phyloP scores from a whole-genome alignment of 2,888 invertebrate species.

The Orchesellides sinensis region DNA sequence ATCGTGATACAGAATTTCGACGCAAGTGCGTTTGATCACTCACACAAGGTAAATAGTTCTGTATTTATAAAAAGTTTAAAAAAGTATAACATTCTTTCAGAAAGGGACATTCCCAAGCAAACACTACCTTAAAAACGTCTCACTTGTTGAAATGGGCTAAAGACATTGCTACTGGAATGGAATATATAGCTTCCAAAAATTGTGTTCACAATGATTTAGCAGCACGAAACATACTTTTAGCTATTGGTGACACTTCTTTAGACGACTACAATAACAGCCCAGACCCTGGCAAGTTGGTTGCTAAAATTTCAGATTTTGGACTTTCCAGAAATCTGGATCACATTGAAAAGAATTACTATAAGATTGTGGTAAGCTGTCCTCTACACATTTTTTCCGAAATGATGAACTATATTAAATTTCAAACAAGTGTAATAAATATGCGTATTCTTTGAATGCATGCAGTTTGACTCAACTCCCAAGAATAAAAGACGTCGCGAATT shows the following conservation, averaged over 20 bases:
- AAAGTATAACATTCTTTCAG: too few species aligned
- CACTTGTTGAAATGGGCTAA: slow-evolving; percentile 61
- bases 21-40: background rate
- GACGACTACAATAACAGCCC: background rate
- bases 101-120: background rate
- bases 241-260: background rate
- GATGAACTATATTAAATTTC: too few species aligned
- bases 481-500: background rate
- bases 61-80: too few species aligned
- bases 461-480: background rate
- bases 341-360: slow-evolving; percentile 33
- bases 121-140: slow-evolving; percentile 26
- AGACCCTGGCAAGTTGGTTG: background rate
- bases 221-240: slow-evolving; percentile 63
- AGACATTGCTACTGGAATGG: slow-evolving; percentile 60
- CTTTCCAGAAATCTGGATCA: slow-evolving; percentile 44
- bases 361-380: slow-evolving; percentile 38
- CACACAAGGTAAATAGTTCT: background rate
- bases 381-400: too few species aligned
- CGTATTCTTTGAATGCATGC: background rate
- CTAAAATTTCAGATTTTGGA: slow-evolving; percentile 66
- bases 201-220: slow-evolving; percentile 68
- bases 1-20: too few species aligned
- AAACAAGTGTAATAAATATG: too few species aligned
- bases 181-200: slow-evolving; percentile 33